Evolutionary conservation across 2,113 vertebrate species (phyloP).

Genomic region (Corythaixoides concolor): DNA sequence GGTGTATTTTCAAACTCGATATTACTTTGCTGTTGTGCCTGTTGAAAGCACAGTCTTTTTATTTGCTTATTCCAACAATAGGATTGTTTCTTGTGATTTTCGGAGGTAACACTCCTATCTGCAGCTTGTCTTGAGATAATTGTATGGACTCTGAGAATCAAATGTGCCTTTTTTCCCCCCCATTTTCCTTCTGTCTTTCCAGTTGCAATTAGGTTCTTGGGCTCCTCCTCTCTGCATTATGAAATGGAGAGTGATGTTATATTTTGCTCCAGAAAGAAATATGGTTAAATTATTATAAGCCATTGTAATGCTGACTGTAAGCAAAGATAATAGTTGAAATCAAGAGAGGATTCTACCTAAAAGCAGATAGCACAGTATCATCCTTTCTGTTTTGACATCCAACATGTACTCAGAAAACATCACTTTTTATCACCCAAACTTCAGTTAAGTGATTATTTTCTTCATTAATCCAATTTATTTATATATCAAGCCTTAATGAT

Average conservation of each 20-base stretch:
- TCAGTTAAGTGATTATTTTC: neutral
- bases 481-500: neutral
- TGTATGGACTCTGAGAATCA: neutral
- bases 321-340: neutral
- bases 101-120: neutral
- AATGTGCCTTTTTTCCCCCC: neutral
- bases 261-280: neutral
- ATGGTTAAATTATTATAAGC: neutral
- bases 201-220: neutral
- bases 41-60: neutral
- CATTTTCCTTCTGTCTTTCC: neutral
- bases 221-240: neutral
- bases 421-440: neutral
- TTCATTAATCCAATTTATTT: neutral
- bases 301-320: neutral
- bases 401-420: neutral
- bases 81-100: constrained; percentile 15
- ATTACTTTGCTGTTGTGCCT: neutral
- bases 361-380: neutral
- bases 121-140: neutral
- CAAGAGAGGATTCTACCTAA: neutral
- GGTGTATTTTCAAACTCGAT: neutral
- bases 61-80: neutral
- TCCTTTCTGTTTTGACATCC: neutral
- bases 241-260: neutral